Evolutionary conservation across 2,888 invertebrate species (phyloP).

Genomic region (Nasonovia ribisnigri): DNA sequence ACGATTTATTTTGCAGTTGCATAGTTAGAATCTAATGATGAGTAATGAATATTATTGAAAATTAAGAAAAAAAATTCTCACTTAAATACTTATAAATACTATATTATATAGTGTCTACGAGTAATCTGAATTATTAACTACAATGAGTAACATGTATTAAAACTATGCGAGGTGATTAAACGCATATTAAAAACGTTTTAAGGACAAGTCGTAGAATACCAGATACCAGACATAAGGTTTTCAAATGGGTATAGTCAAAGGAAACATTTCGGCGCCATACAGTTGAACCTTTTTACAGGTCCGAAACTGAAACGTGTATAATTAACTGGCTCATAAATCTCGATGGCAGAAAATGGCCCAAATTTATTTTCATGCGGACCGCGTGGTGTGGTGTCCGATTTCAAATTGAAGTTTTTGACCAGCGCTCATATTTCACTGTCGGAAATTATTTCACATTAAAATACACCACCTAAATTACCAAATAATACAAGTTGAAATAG

Average conservation of each 20-base stretch:
- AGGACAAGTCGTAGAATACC: not conserved
- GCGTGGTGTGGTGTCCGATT: conserved; percentile 38
- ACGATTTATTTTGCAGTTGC: not conserved
- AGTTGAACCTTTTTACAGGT: conserved; percentile 44
- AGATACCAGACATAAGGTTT: not conserved
- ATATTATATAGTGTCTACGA: not conserved
- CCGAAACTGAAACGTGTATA: conserved; percentile 49
- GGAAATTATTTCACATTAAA: conserved; percentile 53
- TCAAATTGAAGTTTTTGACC: conserved; percentile 57
- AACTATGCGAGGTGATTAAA: conserved; percentile 18
- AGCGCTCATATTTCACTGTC: conserved; percentile 49
- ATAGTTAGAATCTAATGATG: not conserved
- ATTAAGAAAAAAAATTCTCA: not conserved
- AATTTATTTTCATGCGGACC: conserved; percentile 37
- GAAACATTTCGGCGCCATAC: conserved; percentile 45
- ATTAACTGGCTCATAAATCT: conserved; percentile 62
- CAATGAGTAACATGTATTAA: not conserved
- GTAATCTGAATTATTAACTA: not conserved
- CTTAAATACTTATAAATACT: not conserved
- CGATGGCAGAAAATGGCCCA: conserved; percentile 3
- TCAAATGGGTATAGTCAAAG: not conserved
- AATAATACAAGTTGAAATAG: not conserved
- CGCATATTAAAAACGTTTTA: conserved; percentile 48
- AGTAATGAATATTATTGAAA: not conserved
- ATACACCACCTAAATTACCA: not conserved